These are phyloP conservation scores for Catharus minimus DNA, from an alignment of 2,113 vertebrate genomes.

Conservation along the genomic window DNA sequence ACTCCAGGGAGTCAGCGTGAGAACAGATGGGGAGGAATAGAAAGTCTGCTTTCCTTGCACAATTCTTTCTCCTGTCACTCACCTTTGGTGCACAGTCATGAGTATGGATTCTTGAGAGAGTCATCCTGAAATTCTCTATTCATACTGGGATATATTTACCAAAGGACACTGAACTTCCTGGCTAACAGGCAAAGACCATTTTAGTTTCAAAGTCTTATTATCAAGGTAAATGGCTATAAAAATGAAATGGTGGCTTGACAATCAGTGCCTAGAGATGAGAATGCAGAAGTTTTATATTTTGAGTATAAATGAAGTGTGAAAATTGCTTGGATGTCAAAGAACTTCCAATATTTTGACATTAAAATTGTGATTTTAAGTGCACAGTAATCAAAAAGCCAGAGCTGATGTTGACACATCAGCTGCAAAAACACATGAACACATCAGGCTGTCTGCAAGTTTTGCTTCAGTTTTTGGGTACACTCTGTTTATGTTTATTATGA, in stretches of 20 bases:
- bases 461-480: not conserved
- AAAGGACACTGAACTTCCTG: not conserved
- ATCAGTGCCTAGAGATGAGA: not conserved
- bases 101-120: not conserved
- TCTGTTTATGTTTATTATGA: not conserved
- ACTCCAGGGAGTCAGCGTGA: not conserved
- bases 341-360: not conserved
- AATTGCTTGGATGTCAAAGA: not conserved
- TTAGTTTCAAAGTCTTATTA: not conserved
- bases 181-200: not conserved
- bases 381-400: not conserved
- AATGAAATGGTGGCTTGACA: not conserved
- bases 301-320: not conserved
- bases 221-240: not conserved
- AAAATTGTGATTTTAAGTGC: not conserved
- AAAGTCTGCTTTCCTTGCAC: not conserved
- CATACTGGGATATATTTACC: not conserved
- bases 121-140: not conserved
- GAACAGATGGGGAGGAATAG: conserved; percentile 3
- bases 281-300: not conserved
- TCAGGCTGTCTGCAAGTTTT: not conserved
- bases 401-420: not conserved
- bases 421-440: not conserved
- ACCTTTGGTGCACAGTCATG: not conserved
- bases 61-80: not conserved